Percentiles rank a stretch among this genome's conserved stretches.
These are phyloP conservation scores for Hyperoplus lanceolatus DNA, from an alignment of 2,797 vertebrate genomes.

Conservation along the genomic window DNA sequence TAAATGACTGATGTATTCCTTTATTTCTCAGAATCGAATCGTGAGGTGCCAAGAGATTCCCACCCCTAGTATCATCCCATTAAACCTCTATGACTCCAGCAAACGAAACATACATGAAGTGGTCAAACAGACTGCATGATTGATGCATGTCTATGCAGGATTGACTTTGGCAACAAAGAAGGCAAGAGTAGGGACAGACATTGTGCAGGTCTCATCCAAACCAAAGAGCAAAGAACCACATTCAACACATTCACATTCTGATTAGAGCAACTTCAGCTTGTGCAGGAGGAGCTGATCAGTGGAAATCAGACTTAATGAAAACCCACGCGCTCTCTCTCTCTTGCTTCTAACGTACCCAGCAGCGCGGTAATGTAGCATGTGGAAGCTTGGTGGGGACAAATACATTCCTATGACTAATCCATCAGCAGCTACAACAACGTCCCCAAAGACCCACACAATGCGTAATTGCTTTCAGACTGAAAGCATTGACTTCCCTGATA, in stretches of 20 bases:
- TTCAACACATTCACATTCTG: too few relatives aligned
- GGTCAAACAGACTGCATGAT: conserved; percentile 11
- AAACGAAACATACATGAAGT: conserved; percentile 9
- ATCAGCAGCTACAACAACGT: conserved; percentile 44
- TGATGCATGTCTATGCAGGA: conserved; percentile 1
- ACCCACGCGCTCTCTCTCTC: conserved; percentile 13
- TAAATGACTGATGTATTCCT: conserved; percentile 17
- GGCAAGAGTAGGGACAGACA: not conserved
- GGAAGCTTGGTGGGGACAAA: conserved; percentile 40
- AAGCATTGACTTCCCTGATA: conserved; percentile 45
- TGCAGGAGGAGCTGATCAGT: conserved; percentile 19
- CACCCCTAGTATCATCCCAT: conserved; percentile 7
- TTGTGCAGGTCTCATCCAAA: not conserved
- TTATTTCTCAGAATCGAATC: conserved; percentile 10
- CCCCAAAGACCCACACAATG: conserved; percentile 50
- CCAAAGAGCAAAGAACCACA: not conserved
- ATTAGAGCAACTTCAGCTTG: conserved; percentile 9
- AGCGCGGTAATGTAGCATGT: conserved; percentile 29
- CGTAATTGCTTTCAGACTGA: conserved; percentile 63
- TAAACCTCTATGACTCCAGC: conserved; percentile 4
- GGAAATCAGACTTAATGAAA: conserved; percentile 30
- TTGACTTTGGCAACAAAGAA: not conserved
- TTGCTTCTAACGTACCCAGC: conserved; percentile 16
- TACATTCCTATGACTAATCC: conserved; percentile 47
- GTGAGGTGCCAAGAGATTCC: too few relatives aligned